These are phyloP conservation scores for Siderastrea radians DNA, from an alignment of 92 coral and sea anemone genomes.

Conservation along the genomic window DNA sequence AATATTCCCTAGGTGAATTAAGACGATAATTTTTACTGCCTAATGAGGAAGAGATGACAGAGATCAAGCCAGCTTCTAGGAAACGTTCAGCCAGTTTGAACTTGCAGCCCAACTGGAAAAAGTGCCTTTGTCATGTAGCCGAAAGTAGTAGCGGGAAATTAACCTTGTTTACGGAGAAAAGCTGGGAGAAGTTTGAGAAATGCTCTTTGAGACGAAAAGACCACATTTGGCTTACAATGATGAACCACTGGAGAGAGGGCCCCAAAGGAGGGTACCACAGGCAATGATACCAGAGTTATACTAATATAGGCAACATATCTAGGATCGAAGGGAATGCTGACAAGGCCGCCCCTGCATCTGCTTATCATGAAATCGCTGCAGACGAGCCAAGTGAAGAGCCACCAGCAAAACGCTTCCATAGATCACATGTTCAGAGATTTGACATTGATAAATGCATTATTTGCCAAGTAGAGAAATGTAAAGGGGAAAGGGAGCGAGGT, in stretches of 20 bases:
- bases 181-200: slow-evolving; percentile 53
- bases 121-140: slow-evolving; percentile 44
- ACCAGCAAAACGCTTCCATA: slow-evolving; percentile 17
- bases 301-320: slow-evolving; percentile 18
- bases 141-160: slow-evolving; percentile 27
- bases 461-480: slow-evolving; percentile 20
- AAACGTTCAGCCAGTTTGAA: slow-evolving; percentile 33
- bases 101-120: slow-evolving; percentile 11
- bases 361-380: slow-evolving; percentile 3
- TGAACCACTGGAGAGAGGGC: slow-evolving; percentile 34
- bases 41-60: slow-evolving; percentile 24
- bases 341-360: slow-evolving; percentile 28
- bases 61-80: slow-evolving; percentile 39
- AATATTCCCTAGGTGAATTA: slow-evolving; percentile 24
- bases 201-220: slow-evolving; percentile 39
- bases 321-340: slow-evolving; percentile 27
- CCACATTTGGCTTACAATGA: slow-evolving; percentile 26
- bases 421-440: slow-evolving; percentile 31
- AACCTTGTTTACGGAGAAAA: slow-evolving; percentile 38
- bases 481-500: slow-evolving; percentile 47
- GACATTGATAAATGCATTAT: slow-evolving; percentile 36
- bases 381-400: background rate
- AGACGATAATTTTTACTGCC: slow-evolving; percentile 27
- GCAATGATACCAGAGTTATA: slow-evolving; percentile 49
- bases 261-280: slow-evolving; percentile 51